Percentiles rank a stretch among this genome's conserved stretches.
These are phyloP conservation scores for Halictus rubicundus DNA, from an alignment of 1,140 invertebrate species.

Conservation along the genomic window DNA sequence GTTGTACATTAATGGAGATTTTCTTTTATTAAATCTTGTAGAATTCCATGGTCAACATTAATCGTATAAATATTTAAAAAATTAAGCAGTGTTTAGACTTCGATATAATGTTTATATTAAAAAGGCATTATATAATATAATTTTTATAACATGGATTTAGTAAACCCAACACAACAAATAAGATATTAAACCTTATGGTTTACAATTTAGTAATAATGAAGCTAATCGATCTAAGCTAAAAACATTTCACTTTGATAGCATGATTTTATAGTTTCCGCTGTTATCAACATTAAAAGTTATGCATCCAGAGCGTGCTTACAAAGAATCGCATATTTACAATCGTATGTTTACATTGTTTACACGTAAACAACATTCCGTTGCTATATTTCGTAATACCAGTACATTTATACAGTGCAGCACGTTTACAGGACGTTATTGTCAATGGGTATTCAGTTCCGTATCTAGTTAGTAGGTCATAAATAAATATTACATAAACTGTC, in stretches of 20 bases:
- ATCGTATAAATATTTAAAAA: not conserved
- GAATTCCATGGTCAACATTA: not conserved
- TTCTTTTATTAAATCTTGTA: not conserved
- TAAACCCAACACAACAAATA: conserved; percentile 62
- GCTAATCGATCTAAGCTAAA: conserved; percentile 45
- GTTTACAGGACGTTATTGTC: not conserved
- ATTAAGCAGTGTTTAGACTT: conserved; percentile 24
- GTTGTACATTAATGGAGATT: not conserved
- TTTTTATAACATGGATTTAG: conserved; percentile 60
- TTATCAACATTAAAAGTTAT: conserved; percentile 15
- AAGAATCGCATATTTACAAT: conserved; percentile 9
- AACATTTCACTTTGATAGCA: conserved; percentile 15
- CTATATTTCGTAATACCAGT: not conserved
- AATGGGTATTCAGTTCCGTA: not conserved
- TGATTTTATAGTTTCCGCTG: conserved; percentile 8
- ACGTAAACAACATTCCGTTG: conserved; percentile 14
- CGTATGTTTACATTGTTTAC: not conserved
- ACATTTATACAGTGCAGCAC: not conserved
- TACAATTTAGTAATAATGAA: conserved; percentile 52
- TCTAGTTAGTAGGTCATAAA: not conserved
- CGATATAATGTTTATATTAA: conserved; percentile 63
- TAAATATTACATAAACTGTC: not conserved
- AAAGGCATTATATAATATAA: conserved; percentile 54
- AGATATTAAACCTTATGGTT: conserved; percentile 48
- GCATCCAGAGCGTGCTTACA: not conserved